Percentiles rank a stretch among this genome's conserved stretches.
Conservation (phyloP, 1,140 invertebrate species). For the Platyscapa corneri region DNA sequence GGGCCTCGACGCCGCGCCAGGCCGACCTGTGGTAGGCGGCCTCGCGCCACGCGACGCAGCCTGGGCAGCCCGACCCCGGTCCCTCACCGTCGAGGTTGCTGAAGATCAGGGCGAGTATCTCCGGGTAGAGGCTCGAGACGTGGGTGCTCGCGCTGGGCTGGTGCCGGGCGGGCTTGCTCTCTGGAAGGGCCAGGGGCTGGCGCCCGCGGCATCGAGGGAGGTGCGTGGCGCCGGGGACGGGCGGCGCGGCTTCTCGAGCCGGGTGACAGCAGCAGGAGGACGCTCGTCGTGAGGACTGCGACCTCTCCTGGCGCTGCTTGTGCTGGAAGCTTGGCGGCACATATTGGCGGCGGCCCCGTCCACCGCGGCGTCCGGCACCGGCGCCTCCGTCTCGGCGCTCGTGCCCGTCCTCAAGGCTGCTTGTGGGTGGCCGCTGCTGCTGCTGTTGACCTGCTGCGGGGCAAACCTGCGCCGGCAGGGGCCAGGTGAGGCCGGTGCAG, state of each 20-base stretch:
- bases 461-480: slow-evolving; percentile 51
- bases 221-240: slow-evolving; percentile 71
- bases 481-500: slow-evolving; percentile 71
- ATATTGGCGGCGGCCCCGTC: slow-evolving; percentile 72
- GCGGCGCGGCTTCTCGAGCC: slow-evolving; percentile 53
- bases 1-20: slow-evolving; percentile 94
- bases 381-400: slow-evolving; percentile 32
- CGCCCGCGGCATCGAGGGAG: slow-evolving; percentile 74
- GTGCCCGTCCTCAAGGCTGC: slow-evolving; percentile 41
- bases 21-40: slow-evolving; percentile 93
- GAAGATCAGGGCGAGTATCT: slow-evolving; percentile 94
- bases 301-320: slow-evolving; percentile 66
- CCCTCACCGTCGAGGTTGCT: slow-evolving; percentile 89
- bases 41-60: slow-evolving; percentile 91
- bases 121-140: slow-evolving; percentile 92
- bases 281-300: slow-evolving; percentile 69
- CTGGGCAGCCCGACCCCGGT: slow-evolving; percentile 91
- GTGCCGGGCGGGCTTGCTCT: slow-evolving; percentile 53
- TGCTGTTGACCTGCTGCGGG: too few species aligned
- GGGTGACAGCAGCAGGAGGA: slow-evolving; percentile 65
- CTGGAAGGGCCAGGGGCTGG: slow-evolving; percentile 53
- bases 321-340: slow-evolving; percentile 53
- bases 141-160: slow-evolving; percentile 78
- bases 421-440: slow-evolving; percentile 34
- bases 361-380: slow-evolving; percentile 60